Percentiles rank a stretch among this genome's conserved stretches.
Evolutionary conservation across 2,113 vertebrate genomes (phyloP).

Genomic region (Notarius quadriscutis): DNA sequence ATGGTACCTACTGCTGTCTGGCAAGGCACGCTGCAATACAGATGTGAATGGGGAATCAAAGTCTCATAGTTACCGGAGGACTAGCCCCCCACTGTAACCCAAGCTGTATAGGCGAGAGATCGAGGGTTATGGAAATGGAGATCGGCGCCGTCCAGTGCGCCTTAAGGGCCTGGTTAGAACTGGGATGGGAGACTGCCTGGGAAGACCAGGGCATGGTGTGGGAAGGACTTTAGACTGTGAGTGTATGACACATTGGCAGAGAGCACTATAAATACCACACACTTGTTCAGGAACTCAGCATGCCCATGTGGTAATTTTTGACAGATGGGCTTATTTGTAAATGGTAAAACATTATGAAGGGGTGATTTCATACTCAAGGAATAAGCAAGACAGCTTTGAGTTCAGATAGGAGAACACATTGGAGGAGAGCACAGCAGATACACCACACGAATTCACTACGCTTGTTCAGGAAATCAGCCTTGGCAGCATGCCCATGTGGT

Average conservation of each 20-base stretch:
- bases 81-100: too few relatives aligned
- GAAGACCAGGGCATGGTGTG: too few relatives aligned
- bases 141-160: too few relatives aligned
- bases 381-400: slow-evolving; percentile 21
- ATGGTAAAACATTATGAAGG: slow-evolving; percentile 8
- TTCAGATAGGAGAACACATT: slow-evolving; percentile 4
- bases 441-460: background rate
- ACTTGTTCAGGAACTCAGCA: background rate
- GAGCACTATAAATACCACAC: background rate
- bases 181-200: too few relatives aligned
- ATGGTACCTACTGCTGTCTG: too few relatives aligned
- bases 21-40: too few relatives aligned
- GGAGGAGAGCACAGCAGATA: background rate
- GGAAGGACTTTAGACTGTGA: too few relatives aligned
- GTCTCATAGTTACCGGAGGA: too few relatives aligned
- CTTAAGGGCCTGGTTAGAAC: too few relatives aligned
- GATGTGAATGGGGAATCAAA: too few relatives aligned
- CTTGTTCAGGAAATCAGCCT: slow-evolving; percentile 13
- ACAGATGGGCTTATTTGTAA: slow-evolving; percentile 44
- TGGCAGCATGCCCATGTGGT: slow-evolving; percentile 4
- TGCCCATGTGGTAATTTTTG: background rate
- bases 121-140: too few relatives aligned
- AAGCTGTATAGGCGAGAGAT: too few relatives aligned
- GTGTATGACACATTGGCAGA: background rate
- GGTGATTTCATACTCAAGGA: slow-evolving; percentile 55